Conservation (phyloP, 2,797 vertebrate genomes). For the Mormyrops boulengeri region DNA sequence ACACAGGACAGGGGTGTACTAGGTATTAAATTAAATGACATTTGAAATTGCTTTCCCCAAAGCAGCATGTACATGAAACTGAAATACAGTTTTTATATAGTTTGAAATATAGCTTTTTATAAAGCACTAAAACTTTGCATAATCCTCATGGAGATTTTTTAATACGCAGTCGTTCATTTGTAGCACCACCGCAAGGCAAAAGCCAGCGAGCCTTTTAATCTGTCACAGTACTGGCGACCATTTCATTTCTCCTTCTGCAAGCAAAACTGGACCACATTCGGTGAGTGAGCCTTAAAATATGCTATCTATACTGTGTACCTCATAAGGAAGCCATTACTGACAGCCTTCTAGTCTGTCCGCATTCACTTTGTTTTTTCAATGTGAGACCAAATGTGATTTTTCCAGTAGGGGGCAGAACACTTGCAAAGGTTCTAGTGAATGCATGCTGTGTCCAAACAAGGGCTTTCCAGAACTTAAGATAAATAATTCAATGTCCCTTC, state of each 20-base stretch:
- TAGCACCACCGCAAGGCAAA: neutral
- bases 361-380: neutral
- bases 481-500: neutral
- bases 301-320: neutral
- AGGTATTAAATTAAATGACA: neutral
- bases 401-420: neutral
- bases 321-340: neutral
- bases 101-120: neutral
- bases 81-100: neutral
- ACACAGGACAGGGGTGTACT: neutral
- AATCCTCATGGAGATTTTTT: neutral
- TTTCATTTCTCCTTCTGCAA: neutral
- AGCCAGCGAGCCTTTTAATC: neutral
- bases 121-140: neutral
- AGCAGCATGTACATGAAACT: neutral
- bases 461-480: constrained; percentile 20
- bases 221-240: neutral
- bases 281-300: neutral
- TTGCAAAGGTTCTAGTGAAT: neutral
- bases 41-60: neutral
- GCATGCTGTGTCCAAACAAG: neutral
- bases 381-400: neutral
- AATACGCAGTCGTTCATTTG: neutral
- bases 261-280: neutral
- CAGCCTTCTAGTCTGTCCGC: neutral